Conservation (phyloP, 2,888 invertebrate species). For the Chloroclysta siterata region DNA sequence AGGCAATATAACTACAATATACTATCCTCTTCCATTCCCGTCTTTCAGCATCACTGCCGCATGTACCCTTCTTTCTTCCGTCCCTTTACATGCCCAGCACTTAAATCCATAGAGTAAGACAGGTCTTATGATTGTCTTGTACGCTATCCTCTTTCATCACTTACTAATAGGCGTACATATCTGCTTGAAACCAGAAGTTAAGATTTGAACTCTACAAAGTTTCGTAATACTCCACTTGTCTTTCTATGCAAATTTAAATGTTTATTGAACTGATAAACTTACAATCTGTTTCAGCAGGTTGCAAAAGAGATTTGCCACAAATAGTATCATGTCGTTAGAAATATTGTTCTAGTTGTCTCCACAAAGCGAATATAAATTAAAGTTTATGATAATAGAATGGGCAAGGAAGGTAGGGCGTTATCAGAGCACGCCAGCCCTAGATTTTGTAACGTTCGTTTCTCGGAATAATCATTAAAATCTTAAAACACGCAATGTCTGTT, state of each 20-base stretch:
- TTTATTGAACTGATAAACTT: conserved; percentile 15
- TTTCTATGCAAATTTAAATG: conserved; percentile 10
- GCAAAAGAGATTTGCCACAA: conserved; percentile 27
- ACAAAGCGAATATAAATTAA: conserved; percentile 43
- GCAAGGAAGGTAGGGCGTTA: conserved; percentile 40
- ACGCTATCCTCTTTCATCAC: no score
- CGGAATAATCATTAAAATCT: conserved; percentile 30
- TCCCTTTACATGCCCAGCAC: no score
- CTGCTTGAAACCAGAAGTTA: background rate
- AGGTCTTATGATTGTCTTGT: no score
- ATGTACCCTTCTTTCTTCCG: no score
- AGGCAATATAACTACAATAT: no score
- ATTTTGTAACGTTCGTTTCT: conserved; percentile 37
- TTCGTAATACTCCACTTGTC: background rate
- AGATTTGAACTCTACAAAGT: background rate
- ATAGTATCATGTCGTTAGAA: conserved; percentile 23
- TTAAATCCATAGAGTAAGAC: no score
- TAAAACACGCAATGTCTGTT: conserved; percentile 19
- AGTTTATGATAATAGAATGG: conserved; percentile 42
- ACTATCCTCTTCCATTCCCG: no score
- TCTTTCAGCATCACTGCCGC: no score
- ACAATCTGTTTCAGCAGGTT: conserved; percentile 18
- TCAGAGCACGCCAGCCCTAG: conserved; percentile 39
- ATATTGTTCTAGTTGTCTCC: conserved; percentile 29
- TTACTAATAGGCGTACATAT: no score